Percentiles rank a stretch among this genome's conserved stretches.
phyloP scores from a whole-genome alignment of 2,888 invertebrate species.

The Tortrix viridana region DNA sequence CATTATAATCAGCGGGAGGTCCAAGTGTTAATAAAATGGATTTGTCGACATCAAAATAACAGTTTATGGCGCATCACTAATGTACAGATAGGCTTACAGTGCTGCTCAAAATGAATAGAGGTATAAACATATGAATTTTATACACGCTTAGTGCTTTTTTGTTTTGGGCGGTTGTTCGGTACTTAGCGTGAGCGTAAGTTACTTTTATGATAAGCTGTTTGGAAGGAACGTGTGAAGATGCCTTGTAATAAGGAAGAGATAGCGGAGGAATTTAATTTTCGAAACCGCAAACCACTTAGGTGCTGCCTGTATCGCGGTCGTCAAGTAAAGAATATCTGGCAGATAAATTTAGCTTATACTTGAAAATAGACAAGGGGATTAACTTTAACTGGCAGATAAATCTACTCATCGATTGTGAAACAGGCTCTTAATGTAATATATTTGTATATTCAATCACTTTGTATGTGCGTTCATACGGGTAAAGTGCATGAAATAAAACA shows the following conservation, averaged over 20 bases:
- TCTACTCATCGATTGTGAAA: too few species aligned
- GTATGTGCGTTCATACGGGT: too few species aligned
- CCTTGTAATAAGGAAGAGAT: not conserved
- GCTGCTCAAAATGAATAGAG: not conserved
- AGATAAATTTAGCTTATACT: too few species aligned
- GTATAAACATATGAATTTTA: too few species aligned
- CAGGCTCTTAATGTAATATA: too few species aligned
- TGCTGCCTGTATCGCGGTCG: too few species aligned
- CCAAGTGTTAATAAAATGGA: constrained; percentile 78
- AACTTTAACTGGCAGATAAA: too few species aligned
- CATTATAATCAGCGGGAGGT: constrained; percentile 71
- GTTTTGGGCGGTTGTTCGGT: constrained; percentile 15
- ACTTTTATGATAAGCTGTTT: constrained; percentile 1
- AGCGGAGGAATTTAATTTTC: not conserved
- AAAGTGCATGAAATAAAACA: too few species aligned
- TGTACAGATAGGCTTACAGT: constrained; percentile 60
- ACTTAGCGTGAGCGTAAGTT: constrained; percentile 25
- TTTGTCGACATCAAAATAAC: constrained; percentile 82
- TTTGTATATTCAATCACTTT: too few species aligned
- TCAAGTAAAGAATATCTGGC: too few species aligned
- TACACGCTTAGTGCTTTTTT: constrained; percentile 5
- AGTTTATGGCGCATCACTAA: constrained; percentile 76
- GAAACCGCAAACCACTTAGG: not conserved
- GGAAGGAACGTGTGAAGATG: constrained; percentile 4
- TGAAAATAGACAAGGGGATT: too few species aligned